Evolutionary conservation across 2,113 vertebrate species (phyloP).

Genomic region (Procavia capensis): DNA sequence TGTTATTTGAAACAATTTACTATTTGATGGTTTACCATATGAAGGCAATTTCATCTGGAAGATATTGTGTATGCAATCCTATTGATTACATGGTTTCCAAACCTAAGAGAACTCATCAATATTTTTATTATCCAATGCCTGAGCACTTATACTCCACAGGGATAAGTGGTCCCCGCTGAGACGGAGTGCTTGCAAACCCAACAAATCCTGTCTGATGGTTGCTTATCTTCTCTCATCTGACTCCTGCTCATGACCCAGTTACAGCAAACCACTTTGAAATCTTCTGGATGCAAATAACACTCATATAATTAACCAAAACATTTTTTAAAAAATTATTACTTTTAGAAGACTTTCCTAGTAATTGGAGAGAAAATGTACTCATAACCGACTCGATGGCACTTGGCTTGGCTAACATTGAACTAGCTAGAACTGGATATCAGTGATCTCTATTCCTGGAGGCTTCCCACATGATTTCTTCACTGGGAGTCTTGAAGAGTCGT

Average conservation of each 20-base stretch:
- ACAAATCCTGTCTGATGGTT: background rate
- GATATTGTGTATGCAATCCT: background rate
- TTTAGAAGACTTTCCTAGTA: background rate
- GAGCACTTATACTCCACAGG: background rate
- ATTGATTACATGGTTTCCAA: background rate
- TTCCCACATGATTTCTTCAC: background rate
- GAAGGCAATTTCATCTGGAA: background rate
- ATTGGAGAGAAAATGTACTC: background rate
- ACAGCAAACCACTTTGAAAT: background rate
- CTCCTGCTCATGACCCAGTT: background rate
- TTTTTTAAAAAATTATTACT: background rate
- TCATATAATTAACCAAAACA: background rate
- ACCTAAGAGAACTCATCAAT: background rate
- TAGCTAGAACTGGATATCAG: background rate
- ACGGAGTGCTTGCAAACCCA: background rate
- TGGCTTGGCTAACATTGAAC: too few relatives aligned
- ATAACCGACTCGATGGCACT: too few relatives aligned
- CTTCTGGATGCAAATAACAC: background rate
- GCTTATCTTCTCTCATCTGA: background rate
- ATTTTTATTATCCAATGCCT: background rate
- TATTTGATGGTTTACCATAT: background rate
- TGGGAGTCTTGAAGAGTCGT: background rate
- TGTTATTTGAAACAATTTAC: background rate
- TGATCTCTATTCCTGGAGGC: background rate
- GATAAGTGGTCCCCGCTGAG: background rate